Percentiles rank a stretch among this genome's conserved stretches.
phyloP scores from a whole-genome alignment of 2,888 invertebrate species.

The Tenthredo scrophulariae region DNA sequence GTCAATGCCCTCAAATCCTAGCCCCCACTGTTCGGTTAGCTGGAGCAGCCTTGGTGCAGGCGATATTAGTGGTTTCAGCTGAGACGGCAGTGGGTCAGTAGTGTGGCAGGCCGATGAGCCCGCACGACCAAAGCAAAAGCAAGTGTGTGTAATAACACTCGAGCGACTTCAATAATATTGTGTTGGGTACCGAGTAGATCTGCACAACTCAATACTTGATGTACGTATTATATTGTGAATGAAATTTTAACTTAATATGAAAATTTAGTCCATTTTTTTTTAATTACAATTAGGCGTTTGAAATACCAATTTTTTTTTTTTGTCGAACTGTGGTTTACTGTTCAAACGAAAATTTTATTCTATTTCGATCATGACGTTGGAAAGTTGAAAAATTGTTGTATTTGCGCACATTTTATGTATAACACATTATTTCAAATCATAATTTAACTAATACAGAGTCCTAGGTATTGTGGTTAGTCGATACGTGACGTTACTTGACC shows the following conservation, averaged over 20 bases:
- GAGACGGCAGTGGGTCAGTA: conserved; percentile 45
- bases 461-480: background rate
- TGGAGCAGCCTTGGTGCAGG: conserved; percentile 40
- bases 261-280: background rate
- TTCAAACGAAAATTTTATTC: background rate
- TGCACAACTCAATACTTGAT: background rate
- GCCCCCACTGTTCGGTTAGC: conserved; percentile 7
- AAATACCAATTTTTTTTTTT: background rate
- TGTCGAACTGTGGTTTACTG: background rate
- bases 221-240: conserved; percentile 22
- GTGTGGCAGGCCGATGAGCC: conserved; percentile 27
- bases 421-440: background rate
- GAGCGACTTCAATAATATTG: background rate
- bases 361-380: background rate
- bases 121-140: background rate
- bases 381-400: background rate
- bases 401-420: background rate
- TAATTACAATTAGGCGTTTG: background rate
- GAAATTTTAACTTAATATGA: background rate
- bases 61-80: conserved; percentile 42
- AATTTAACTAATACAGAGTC: background rate
- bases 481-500: conserved; percentile 2
- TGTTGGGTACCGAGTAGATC: background rate
- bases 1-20: conserved; percentile 17
- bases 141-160: background rate